Evolutionary conservation across 2,113 vertebrate species (phyloP).

Genomic region (Rhinolophus sinicus): DNA sequence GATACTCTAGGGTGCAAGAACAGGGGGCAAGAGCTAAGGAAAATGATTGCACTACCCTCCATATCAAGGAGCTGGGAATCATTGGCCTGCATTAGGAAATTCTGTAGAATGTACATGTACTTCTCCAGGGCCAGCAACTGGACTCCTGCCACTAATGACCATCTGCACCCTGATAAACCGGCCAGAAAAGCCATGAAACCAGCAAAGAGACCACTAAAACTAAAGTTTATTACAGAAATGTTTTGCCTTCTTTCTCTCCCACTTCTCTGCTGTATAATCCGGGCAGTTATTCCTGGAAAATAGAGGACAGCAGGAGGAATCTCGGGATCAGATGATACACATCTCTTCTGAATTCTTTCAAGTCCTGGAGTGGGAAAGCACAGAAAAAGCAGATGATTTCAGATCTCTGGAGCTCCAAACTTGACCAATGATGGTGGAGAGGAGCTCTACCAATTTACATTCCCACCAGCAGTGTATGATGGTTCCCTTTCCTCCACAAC

Average conservation of each 20-base stretch:
- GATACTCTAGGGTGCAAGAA: not conserved
- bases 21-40: rapidly evolving
- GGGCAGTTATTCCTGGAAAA: not conserved
- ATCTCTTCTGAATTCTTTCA: not conserved
- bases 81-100: not conserved
- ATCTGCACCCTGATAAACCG: not conserved
- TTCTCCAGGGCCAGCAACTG: not conserved
- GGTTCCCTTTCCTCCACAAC: too few species aligned
- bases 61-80: rapidly evolving
- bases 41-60: not conserved
- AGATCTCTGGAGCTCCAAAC: not conserved
- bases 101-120: not conserved
- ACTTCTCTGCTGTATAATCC: not conserved
- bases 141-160: too few species aligned
- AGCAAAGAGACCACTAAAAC: not conserved
- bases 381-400: not conserved
- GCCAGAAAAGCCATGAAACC: not conserved
- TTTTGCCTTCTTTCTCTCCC: rapidly evolving
- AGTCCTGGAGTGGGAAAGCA: not conserved
- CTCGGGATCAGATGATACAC: not conserved
- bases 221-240: not conserved
- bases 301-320: rapidly evolving
- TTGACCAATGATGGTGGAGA: not conserved
- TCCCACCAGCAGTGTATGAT: too few species aligned
- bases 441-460: too few species aligned